phyloP scores from a whole-genome alignment of 2,797 vertebrate species.

The Emys orbicularis region DNA sequence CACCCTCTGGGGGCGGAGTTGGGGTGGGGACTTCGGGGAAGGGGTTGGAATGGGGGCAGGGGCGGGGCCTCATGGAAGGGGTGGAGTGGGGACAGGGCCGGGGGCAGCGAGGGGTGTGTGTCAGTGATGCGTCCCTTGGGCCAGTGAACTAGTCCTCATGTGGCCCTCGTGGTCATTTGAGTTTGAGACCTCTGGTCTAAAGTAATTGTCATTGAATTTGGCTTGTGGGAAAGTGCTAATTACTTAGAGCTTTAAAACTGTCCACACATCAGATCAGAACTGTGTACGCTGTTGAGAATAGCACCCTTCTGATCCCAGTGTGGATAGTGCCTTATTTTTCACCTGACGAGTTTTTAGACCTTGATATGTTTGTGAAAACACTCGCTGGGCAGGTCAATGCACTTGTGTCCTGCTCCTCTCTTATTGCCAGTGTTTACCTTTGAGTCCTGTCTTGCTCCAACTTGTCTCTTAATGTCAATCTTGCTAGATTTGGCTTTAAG shows the following conservation, averaged over 20 bases:
- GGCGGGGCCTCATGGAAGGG: too few relatives aligned
- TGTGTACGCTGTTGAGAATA: neutral
- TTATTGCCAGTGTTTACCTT: conserved; percentile 18
- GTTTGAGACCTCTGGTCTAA: too few relatives aligned
- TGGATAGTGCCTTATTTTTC: neutral
- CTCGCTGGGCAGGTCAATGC: conserved; percentile 40
- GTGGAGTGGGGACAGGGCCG: too few relatives aligned
- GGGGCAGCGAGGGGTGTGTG: too few relatives aligned
- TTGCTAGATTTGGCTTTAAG: neutral
- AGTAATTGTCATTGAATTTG: neutral
- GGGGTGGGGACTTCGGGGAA: too few relatives aligned
- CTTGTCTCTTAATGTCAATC: conserved; percentile 25
- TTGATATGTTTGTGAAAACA: neutral
- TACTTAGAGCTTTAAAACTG: neutral
- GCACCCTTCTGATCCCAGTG: neutral
- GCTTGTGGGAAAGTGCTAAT: neutral
- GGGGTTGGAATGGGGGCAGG: too few relatives aligned
- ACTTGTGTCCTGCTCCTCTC: conserved; percentile 58
- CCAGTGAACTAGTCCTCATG: too few relatives aligned
- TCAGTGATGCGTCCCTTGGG: too few relatives aligned
- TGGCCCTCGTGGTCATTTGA: too few relatives aligned
- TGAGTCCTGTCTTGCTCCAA: neutral
- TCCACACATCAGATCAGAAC: neutral
- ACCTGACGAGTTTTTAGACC: conserved; percentile 15
- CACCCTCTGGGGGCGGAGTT: too few relatives aligned